Evolutionary conservation across 1,140 invertebrate species (phyloP).

Genomic region (Pentalonia nigronervosa): DNA sequence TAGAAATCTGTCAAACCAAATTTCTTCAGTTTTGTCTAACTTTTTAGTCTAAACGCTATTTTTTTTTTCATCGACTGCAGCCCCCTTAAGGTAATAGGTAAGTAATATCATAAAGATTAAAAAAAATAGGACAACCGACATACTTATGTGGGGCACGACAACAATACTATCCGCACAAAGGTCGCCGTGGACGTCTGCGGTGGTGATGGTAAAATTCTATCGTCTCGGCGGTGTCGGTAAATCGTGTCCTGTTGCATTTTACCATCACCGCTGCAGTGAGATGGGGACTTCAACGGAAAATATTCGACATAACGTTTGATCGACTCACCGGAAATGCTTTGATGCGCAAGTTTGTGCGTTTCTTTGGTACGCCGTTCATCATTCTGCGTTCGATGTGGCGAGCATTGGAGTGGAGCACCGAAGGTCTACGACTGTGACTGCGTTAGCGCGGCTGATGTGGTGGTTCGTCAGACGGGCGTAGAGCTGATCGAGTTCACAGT

Average conservation of each 20-base stretch:
- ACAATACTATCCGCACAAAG: background rate
- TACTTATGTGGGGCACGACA: background rate
- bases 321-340: slow-evolving; percentile 93
- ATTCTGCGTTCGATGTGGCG: slow-evolving; percentile 63
- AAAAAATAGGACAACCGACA: background rate
- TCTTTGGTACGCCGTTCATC: slow-evolving; percentile 81
- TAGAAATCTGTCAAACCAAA: too few species aligned
- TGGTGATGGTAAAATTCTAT: too few species aligned
- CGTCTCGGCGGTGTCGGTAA: too few species aligned
- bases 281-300: background rate
- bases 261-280: too few species aligned
- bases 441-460: too few species aligned
- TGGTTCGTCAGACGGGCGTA: background rate
- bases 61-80: too few species aligned
- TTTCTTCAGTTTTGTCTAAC: too few species aligned
- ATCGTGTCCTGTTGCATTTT: too few species aligned
- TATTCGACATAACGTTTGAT: slow-evolving; percentile 65
- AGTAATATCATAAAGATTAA: background rate
- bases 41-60: too few species aligned
- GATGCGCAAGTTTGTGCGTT: slow-evolving; percentile 96
- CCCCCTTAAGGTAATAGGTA: too few species aligned
- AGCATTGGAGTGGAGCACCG: background rate
- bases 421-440: background rate
- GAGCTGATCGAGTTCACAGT: background rate
- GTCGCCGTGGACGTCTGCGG: too few species aligned